phyloP scores from a whole-genome alignment of 2,888 invertebrate genomes.

The Itoplectis maculator region DNA sequence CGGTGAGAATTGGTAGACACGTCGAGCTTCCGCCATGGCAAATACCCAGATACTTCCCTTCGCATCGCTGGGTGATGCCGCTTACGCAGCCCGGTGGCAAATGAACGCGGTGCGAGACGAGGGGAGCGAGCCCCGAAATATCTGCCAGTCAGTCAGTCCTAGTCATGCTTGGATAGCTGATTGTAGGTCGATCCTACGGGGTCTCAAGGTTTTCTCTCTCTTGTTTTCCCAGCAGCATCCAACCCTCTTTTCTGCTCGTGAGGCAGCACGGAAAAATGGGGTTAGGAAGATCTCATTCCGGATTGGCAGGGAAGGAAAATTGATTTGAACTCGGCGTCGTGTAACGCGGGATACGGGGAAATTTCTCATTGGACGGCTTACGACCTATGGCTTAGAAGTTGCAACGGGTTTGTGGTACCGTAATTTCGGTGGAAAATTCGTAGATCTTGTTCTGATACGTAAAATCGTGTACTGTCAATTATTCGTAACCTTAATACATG shows the following conservation, averaged over 20 bases:
- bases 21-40: conserved; percentile 16
- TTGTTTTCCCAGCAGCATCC: neutral
- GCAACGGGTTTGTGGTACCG: neutral
- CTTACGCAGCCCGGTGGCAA: conserved; percentile 12
- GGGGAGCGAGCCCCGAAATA: conserved; percentile 6
- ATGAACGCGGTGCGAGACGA: neutral
- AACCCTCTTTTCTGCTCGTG: neutral
- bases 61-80: conserved; percentile 6
- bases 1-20: neutral
- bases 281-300: neutral
- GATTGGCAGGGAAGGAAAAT: conserved; percentile 7
- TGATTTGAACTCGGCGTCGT: conserved; percentile 23
- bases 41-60: conserved; percentile 1
- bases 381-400: no score
- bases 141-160: conserved; percentile 37
- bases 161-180: conserved; percentile 36
- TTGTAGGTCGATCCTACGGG: neutral
- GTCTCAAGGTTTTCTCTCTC: neutral
- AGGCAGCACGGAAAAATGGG: conserved; percentile 3
- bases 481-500: no score
- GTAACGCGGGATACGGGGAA: neutral
- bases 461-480: no score
- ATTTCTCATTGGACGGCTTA: conserved; percentile 8
- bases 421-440: neutral
- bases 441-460: neutral